phyloP scores from a whole-genome alignment of 30 jellyfish, hydroid and myxozoan species.

The Nemopilema nomurai region DNA sequence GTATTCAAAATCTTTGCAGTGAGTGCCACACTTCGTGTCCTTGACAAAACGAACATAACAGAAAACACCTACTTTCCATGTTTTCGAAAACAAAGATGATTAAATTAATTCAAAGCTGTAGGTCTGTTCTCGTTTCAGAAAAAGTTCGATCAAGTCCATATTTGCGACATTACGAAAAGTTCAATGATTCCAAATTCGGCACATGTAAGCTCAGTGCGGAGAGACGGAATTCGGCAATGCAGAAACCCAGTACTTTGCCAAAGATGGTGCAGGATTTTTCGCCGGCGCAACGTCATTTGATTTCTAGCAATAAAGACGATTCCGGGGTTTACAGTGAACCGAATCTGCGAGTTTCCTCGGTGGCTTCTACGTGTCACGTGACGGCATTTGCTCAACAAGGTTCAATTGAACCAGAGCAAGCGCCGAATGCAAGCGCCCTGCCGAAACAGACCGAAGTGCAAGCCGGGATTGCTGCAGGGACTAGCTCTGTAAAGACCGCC shows the following conservation, averaged over 20 bases:
- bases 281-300: not conserved
- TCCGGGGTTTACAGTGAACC: not conserved
- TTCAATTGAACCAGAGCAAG: not conserved
- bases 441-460: not conserved
- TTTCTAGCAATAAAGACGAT: not conserved
- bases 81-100: too few relatives aligned
- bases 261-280: not conserved
- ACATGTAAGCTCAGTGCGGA: not conserved
- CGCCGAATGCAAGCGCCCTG: not conserved
- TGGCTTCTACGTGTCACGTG: not conserved
- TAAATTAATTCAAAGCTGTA: not conserved
- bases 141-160: conserved; percentile 42
- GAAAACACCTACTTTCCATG: too few relatives aligned
- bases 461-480: not conserved
- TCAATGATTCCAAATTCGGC: not conserved
- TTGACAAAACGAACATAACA: too few relatives aligned
- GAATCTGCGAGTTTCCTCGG: not conserved
- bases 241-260: conserved; percentile 1
- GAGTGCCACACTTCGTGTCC: too few relatives aligned
- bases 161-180: conserved; percentile 25
- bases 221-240: not conserved
- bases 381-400: not conserved
- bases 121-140: conserved; percentile 2
- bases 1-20: too few relatives aligned
- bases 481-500: not conserved